phyloP scores from a whole-genome alignment of 2,888 invertebrate genomes.

The Tromatobia lineatoria region DNA sequence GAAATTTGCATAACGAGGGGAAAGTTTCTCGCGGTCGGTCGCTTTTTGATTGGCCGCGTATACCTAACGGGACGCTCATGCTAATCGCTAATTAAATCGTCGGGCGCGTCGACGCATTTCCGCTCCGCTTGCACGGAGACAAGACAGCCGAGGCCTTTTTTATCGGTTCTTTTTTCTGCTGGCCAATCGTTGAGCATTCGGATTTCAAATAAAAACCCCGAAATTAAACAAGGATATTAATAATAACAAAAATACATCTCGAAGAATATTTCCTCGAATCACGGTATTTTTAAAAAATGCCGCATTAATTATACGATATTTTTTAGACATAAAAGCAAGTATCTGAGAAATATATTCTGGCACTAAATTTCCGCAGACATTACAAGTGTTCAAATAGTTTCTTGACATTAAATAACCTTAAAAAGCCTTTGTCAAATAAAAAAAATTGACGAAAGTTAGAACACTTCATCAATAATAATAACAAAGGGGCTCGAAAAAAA shows the following conservation, averaged over 20 bases:
- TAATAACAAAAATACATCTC: not conserved
- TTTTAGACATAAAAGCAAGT: not conserved
- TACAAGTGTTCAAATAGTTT: too few species aligned
- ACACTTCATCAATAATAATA: too few species aligned
- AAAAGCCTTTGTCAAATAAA: too few species aligned
- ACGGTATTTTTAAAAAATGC: not conserved
- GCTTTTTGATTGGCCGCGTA: constrained; percentile 67
- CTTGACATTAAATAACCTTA: too few species aligned
- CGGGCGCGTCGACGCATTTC: constrained; percentile 51
- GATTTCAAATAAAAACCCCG: not conserved
- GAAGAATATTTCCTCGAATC: not conserved
- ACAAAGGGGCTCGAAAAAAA: too few species aligned
- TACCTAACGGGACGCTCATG: constrained; percentile 66
- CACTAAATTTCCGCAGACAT: not conserved
- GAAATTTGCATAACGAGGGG: constrained; percentile 68
- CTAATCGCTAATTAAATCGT: constrained; percentile 63
- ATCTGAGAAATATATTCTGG: not conserved
- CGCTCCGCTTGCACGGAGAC: constrained; percentile 25
- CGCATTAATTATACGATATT: not conserved
- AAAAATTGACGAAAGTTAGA: too few species aligned
- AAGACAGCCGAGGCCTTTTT: not conserved
- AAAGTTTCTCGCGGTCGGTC: constrained; percentile 54
- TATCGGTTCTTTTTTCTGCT: not conserved
- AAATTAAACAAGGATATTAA: not conserved
- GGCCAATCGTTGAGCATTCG: not conserved